These are phyloP conservation scores for Leiothrix lutea DNA, from an alignment of 2,113 vertebrate species.

Conservation along the genomic window DNA sequence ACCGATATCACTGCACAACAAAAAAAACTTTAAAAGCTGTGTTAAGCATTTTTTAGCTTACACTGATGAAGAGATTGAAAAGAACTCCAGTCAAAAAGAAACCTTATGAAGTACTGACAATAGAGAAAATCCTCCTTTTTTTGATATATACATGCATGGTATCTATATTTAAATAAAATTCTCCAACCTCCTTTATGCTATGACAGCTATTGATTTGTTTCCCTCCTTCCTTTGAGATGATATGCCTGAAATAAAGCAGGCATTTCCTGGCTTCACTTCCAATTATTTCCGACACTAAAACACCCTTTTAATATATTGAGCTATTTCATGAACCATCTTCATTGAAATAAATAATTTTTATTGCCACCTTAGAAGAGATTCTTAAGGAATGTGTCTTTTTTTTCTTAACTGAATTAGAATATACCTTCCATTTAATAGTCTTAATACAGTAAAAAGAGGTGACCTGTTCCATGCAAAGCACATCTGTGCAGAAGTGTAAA, in stretches of 20 bases:
- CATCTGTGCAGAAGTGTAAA: neutral
- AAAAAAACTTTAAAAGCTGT: neutral
- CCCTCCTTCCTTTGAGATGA: neutral
- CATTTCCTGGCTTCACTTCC: neutral
- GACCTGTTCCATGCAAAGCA: neutral
- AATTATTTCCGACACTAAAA: neutral
- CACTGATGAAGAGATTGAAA: neutral
- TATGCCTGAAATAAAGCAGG: neutral
- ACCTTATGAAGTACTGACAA: neutral
- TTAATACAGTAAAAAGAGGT: neutral
- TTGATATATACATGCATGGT: neutral
- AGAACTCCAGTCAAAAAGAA: neutral
- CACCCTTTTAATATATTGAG: neutral
- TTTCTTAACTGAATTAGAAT: neutral
- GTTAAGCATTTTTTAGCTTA: neutral
- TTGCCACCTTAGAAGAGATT: neutral
- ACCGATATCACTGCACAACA: rapidly evolving
- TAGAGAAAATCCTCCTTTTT: neutral
- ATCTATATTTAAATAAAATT: neutral
- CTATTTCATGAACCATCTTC: neutral
- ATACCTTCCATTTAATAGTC: neutral
- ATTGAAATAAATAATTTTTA: neutral
- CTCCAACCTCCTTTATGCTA: neutral
- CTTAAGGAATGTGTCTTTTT: neutral
- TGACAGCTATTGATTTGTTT: neutral